These are phyloP conservation scores for Pristionchus exspectatus DNA, from an alignment of 2,888 invertebrate species.

Conservation along the genomic window DNA sequence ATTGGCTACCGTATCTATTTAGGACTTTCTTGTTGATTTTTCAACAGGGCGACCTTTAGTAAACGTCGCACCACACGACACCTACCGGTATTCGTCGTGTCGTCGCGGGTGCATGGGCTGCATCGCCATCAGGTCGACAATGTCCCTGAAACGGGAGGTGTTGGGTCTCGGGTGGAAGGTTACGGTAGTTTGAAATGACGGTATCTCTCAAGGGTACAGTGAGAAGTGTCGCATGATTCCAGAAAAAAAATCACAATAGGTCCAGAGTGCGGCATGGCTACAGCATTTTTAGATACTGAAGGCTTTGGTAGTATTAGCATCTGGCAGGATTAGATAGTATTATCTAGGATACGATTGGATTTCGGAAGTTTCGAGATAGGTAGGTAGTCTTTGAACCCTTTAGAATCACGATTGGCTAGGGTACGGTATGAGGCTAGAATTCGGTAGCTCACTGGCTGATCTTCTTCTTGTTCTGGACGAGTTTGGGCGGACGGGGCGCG, in stretches of 20 bases:
- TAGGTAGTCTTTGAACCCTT: no score
- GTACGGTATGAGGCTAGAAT: not conserved
- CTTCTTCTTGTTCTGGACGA: conserved; percentile 90
- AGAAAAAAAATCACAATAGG: no score
- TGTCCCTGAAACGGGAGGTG: conserved; percentile 69
- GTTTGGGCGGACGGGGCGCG: conserved; percentile 92
- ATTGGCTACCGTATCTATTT: not conserved
- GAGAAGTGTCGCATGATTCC: no score
- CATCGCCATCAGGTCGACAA: conserved; percentile 91
- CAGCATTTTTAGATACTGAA: no score
- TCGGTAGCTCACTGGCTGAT: conserved; percentile 81
- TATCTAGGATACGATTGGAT: no score
- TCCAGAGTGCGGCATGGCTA: no score
- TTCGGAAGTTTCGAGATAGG: no score
- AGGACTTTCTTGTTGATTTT: no score
- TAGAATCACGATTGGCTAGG: no score
- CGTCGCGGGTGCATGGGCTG: conserved; percentile 90
- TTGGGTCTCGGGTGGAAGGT: not conserved
- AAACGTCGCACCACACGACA: no score
- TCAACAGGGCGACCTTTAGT: no score
- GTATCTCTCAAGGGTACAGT: not conserved
- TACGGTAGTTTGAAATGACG: not conserved
- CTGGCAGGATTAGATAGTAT: no score
- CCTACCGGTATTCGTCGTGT: conserved; percentile 88
- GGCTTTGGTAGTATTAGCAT: not conserved